Base-by-base conservation (phyloP, 2,888 invertebrate genomes). In the Iphiclides podalirius region DNA sequence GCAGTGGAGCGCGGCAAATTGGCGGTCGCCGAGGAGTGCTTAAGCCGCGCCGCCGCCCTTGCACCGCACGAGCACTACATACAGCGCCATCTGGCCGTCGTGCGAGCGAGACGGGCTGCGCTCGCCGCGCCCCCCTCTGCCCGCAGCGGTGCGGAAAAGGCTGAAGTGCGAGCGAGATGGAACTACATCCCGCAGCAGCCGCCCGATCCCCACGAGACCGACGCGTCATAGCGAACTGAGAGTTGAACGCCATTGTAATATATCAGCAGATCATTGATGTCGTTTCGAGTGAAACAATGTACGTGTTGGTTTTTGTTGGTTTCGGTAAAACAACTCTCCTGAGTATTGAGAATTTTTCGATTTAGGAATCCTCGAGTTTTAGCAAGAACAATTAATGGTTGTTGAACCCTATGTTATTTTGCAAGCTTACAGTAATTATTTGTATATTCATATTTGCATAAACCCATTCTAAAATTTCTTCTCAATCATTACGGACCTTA, bases 61-160 rank as follows among this genome's bases (percentile, higher is more conserved):
- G 97, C 97, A 0, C 98, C 98, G 0, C 90, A 92, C 52, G 98
- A 98, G 76, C 95, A 96, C 63, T 98, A 98, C 88, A 96, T 98
- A 34, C 90, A 94, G 47, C 92, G 95, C 11, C 98, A 98, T 75
- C 91, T 98, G 33, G 93, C 94, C 58, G 98, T 98, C 44, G 98
- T 98, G 12, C 91, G 94, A 56, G 92, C 93, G 51, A 90, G 95
- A 46, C 68, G 67, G 31, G 64, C 66, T n/a, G 67, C 68, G 1
- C 56, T 63, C 52, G 35, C 58, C 52, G 36, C 58, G 14, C 56
- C 58, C 7, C 55, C 63, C 12, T 57, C 67, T 23, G 49, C 64
- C 36, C 4, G 54, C 64, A 20, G 53, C 64, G 1, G 39, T 38
- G 47, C 68, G 2, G 66, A 69, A 15, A 58, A 66, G 37, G 62